These are phyloP conservation scores for Galerucella nymphaeae DNA, from an alignment of 2,888 invertebrate species.

Conservation along the genomic window DNA sequence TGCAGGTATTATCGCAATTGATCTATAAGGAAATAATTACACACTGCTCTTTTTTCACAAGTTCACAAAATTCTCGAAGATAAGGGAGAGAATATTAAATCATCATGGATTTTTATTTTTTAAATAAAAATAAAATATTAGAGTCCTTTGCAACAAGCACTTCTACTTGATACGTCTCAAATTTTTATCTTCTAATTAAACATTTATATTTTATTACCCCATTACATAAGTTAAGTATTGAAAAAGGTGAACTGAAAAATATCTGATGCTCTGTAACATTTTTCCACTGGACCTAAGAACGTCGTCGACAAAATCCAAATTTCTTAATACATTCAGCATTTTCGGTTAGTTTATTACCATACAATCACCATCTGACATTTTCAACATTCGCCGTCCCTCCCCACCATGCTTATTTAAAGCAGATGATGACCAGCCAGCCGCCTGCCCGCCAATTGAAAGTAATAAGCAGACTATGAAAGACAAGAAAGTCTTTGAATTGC, in stretches of 20 bases:
- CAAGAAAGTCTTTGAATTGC: conserved; percentile 36
- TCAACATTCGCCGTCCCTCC: neutral
- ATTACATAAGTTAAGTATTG: too few species aligned
- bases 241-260: neutral
- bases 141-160: too few species aligned
- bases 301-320: neutral
- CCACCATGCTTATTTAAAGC: conserved; percentile 30
- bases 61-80: too few species aligned
- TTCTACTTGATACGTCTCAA: too few species aligned
- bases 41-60: too few species aligned
- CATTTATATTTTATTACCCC: too few species aligned
- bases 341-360: conserved; percentile 8
- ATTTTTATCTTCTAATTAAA: too few species aligned
- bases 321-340: conserved; percentile 1
- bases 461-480: conserved; percentile 41
- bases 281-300: neutral
- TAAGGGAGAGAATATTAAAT: too few species aligned
- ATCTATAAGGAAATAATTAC: too few species aligned
- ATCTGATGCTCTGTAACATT: neutral
- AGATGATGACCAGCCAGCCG: conserved; percentile 36
- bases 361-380: conserved; percentile 19
- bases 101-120: too few species aligned
- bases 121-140: too few species aligned
- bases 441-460: conserved; percentile 39
- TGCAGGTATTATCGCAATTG: too few species aligned